Conservation (phyloP, 2,888 invertebrate genomes). For the Phalangium opilio region DNA sequence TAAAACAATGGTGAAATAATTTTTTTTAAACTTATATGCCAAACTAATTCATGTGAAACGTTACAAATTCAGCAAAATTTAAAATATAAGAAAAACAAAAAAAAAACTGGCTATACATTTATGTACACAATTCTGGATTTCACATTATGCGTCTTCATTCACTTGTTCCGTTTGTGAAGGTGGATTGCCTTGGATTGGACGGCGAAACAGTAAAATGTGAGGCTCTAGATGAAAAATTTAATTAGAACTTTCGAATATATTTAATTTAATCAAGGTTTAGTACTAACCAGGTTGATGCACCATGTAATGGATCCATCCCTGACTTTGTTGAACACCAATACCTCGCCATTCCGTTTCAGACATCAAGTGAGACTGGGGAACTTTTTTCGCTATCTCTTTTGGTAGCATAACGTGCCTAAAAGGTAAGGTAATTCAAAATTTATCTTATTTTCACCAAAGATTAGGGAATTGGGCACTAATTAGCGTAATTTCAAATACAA, state of each 20-base stretch:
- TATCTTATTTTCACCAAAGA: too few relatives aligned
- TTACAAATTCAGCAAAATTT: too few relatives aligned
- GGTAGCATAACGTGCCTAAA: conserved; percentile 83
- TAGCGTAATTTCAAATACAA: too few relatives aligned
- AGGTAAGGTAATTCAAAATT: too few relatives aligned
- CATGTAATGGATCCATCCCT: conserved; percentile 96
- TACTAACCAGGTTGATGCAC: conserved; percentile 68
- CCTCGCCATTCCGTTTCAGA: conserved; percentile 83
- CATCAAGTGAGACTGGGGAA: conserved; percentile 87
- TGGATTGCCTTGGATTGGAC: conserved; percentile 18
- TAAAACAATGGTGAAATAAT: conserved; percentile 8
- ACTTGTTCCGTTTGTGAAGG: conserved; percentile 21
- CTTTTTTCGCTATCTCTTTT: conserved; percentile 72
- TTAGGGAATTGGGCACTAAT: too few relatives aligned
- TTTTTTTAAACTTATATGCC: too few relatives aligned
- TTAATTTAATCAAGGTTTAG: too few relatives aligned
- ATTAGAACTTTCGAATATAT: too few relatives aligned
- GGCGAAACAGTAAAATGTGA: conserved; percentile 63
- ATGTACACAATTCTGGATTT: too few relatives aligned
- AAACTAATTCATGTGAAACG: too few relatives aligned
- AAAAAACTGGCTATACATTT: too few relatives aligned
- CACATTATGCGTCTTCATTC: conserved; percentile 9
- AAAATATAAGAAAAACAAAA: too few relatives aligned
- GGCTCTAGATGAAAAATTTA: conserved; percentile 48
- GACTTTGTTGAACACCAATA: conserved; percentile 88